Evolutionary conservation across 2,113 vertebrate species (phyloP).

Genomic region (Litocranius walleri): DNA sequence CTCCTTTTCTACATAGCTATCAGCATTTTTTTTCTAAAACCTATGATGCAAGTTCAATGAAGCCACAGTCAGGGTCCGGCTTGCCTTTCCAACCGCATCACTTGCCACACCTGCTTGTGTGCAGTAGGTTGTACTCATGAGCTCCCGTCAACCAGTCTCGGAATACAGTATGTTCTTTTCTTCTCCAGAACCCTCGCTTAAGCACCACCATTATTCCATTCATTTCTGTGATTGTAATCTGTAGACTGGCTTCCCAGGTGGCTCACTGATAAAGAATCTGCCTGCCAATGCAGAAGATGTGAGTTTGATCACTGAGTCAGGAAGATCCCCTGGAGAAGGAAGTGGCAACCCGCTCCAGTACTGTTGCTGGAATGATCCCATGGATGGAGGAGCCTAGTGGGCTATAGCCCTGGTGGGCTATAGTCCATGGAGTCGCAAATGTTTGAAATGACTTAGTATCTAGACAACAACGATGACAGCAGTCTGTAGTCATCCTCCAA

Average conservation of each 20-base stretch:
- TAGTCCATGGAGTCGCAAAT: not conserved
- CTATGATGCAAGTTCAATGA: not conserved
- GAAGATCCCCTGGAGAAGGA: not conserved
- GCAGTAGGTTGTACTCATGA: not conserved
- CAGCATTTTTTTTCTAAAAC: not conserved
- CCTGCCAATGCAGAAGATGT: not conserved
- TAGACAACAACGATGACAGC: rapidly evolving
- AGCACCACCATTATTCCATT: not conserved
- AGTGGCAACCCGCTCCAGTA: not conserved
- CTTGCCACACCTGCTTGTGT: not conserved
- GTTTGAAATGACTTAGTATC: not conserved
- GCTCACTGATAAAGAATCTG: not conserved
- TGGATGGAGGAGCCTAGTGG: not conserved
- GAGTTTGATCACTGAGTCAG: not conserved
- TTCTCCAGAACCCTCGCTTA: not conserved
- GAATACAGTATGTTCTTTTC: not conserved
- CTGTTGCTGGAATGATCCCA: not conserved
- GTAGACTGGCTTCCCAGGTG: not conserved
- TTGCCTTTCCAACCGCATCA: not conserved
- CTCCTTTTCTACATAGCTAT: not conserved
- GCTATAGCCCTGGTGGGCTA: not conserved
- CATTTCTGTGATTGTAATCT: not conserved
- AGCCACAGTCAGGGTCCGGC: not conserved
- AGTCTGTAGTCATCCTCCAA: not conserved
- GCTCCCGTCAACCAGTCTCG: not conserved